phyloP scores from a whole-genome alignment of 1,140 invertebrate genomes.

The Aphelenchoides fujianensis region DNA sequence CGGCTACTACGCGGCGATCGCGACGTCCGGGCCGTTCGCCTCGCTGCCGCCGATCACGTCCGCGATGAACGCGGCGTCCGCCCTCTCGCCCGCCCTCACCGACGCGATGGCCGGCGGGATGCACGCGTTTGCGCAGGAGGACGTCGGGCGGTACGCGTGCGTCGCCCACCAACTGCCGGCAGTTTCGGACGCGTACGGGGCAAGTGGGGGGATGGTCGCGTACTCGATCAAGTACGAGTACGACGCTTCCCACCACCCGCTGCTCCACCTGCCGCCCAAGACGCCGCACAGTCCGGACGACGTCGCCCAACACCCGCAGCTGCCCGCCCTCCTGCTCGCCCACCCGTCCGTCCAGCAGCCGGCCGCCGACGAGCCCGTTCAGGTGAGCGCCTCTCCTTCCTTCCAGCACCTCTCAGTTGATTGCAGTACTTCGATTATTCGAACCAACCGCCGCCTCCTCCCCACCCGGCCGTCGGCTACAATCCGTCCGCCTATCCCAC shows the following conservation, averaged over 20 bases:
- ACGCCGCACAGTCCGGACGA: background rate
- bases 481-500: background rate
- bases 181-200: background rate
- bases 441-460: background rate
- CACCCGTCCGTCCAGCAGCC: background rate
- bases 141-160: background rate
- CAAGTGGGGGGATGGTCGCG: background rate
- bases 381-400: too few species aligned
- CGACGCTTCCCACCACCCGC: background rate
- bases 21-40: background rate
- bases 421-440: slow-evolving; percentile 6
- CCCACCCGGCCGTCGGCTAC: background rate
- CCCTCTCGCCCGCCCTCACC: background rate
- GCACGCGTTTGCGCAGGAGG: background rate
- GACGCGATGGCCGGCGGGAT: background rate
- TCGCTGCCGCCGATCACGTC: background rate
- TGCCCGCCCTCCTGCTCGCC: background rate
- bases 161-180: background rate
- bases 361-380: background rate
- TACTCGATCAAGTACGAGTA: slow-evolving; percentile 19
- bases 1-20: background rate
- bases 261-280: background rate
- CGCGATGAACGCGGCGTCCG: background rate
- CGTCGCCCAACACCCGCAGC: background rate
- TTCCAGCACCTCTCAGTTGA: background rate